Conservation (phyloP, 1,140 invertebrate species). For the Euura lappo region DNA sequence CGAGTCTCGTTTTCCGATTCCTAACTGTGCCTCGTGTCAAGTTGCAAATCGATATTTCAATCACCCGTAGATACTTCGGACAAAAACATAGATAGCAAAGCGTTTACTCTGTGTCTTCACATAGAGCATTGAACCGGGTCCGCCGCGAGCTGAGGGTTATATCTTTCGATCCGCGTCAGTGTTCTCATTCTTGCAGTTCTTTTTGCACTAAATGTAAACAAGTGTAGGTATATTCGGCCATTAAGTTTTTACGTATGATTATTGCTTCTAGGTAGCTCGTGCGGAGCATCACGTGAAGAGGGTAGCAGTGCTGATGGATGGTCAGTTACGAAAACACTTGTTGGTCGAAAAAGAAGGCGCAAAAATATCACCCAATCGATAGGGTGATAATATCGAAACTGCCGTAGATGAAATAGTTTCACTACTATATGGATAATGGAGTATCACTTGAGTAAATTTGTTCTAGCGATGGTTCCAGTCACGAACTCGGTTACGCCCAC, state of each 20-base stretch:
- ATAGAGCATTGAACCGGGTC: conserved; percentile 44
- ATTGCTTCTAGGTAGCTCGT: neutral
- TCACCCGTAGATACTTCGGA: neutral
- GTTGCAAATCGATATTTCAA: conserved; percentile 44
- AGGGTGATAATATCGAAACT: too few relatives aligned
- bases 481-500: neutral
- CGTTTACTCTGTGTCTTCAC: neutral
- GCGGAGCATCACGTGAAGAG: neutral
- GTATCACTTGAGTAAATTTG: too few relatives aligned
- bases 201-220: neutral
- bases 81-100: neutral
- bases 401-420: too few relatives aligned
- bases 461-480: neutral
- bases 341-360: too few relatives aligned
- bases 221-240: neutral
- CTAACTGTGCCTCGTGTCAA: conserved; percentile 34
- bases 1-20: conserved; percentile 25
- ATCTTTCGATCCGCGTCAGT: neutral
- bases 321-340: too few relatives aligned
- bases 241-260: neutral
- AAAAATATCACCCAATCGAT: too few relatives aligned
- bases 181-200: neutral
- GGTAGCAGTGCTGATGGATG: neutral
- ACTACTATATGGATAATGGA: too few relatives aligned
- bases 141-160: conserved; percentile 15